Percentiles rank a stretch among this genome's conserved stretches.
These are phyloP conservation scores for Tuberolachnus salignus DNA, from an alignment of 2,888 invertebrate species.

Conservation along the genomic window DNA sequence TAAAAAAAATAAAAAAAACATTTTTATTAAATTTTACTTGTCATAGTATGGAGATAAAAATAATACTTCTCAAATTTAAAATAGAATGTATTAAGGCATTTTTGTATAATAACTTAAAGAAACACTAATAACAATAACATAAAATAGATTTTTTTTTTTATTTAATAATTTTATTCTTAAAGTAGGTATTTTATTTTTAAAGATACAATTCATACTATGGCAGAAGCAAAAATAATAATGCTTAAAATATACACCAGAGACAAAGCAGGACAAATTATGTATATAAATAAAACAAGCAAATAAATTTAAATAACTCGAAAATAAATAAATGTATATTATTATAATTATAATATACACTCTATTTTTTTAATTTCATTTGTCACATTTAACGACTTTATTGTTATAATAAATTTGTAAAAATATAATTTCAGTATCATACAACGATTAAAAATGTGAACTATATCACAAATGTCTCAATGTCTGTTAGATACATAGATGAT, in stretches of 20 bases:
- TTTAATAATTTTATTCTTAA: background rate
- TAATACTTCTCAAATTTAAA: background rate
- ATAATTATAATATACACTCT: background rate
- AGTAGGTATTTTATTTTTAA: background rate
- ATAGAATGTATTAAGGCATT: background rate
- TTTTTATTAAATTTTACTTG: background rate
- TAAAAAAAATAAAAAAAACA: background rate
- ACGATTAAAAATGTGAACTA: background rate
- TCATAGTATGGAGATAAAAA: background rate
- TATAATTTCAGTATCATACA: slow-evolving; percentile 1
- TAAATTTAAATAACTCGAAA: background rate
- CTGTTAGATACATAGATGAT: background rate
- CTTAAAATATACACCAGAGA: background rate
- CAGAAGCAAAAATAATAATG: background rate
- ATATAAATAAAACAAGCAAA: background rate
- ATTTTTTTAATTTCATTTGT: background rate
- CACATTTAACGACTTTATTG: background rate
- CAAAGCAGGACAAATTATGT: background rate
- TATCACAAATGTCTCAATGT: background rate
- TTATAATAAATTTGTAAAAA: slow-evolving; percentile 1
- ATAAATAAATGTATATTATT: slow-evolving; percentile 15
- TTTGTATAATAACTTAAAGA: slow-evolving; percentile 6
- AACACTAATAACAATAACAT: background rate
- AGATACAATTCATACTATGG: background rate
- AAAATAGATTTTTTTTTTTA: background rate